Base-by-base conservation (phyloP, 2,888 invertebrate genomes). In the Ennomos quercinarius region DNA sequence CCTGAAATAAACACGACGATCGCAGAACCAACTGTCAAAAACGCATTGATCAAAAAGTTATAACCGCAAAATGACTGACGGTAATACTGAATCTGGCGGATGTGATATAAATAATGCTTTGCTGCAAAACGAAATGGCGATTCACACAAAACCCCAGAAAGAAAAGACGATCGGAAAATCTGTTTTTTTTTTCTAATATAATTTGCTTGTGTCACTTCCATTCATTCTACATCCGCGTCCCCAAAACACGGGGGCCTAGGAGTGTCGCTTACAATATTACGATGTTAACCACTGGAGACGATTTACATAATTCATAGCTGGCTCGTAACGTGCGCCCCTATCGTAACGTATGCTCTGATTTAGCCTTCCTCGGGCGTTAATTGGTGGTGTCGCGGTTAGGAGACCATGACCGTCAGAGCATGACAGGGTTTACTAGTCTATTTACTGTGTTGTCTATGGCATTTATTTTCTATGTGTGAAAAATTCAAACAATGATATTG, bases 231-330 rank as follows among this genome's bases (percentile, higher is more conserved):
- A 61, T 71, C 68, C 38, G 36, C 10, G 41, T 37, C 57, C 41
- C 44, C 57, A 66, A 67, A 66, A 68, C 60, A 63, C 57, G 71
- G 78, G 83, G 84, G 80, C 76, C 77, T 74, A 78, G 80, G 80
- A 87, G 90, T 89, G 89, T 90, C 91, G 86, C 83, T 90, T 89
- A 90, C 89, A 89, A 89, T 91, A 92, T 91, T 89, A 91, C 88
- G 87, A 88, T 86, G 90, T 91, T 90, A 92, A 91, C 91, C 90
- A 84, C 89, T 78, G 78, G 72, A 80, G 81, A 78, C 82, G 86
- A 91, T 92, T 91, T 91, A 80, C 91, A 91, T 92, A 91, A 91
- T 89, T 91, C 89, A 91, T 90, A 86, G 65, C 56, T 59, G 62
- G 43, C 37, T 11, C 13, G 61, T 35, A 40, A 27, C 13, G 62